Evolutionary conservation across 2,113 vertebrate species (phyloP).

Genomic region (Eurystomus gularis): DNA sequence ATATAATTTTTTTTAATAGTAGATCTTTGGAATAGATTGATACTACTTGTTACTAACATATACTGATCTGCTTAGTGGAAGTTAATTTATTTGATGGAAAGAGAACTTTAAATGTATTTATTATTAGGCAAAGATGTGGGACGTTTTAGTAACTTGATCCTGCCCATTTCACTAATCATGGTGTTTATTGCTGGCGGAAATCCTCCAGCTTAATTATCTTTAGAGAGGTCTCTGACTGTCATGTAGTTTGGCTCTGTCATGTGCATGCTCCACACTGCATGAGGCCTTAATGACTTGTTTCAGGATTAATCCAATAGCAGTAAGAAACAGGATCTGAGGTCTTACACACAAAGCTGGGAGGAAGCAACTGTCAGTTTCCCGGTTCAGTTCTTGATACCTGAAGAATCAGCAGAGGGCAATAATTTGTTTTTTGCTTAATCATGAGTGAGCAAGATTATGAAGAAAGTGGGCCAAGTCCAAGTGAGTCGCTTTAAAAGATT

Average conservation of each 20-base stretch:
- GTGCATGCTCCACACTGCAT: conserved; percentile 26
- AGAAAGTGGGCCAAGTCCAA: conserved; percentile 19
- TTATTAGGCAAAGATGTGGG: neutral
- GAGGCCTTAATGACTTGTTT: conserved; percentile 57
- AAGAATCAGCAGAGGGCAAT: neutral
- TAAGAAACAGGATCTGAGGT: conserved; percentile 63
- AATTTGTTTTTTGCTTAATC: conserved; percentile 8
- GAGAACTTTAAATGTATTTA: neutral
- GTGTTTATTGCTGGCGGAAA: conserved; percentile 41
- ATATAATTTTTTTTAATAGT: neutral
- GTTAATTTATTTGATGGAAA: neutral
- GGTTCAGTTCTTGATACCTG: neutral
- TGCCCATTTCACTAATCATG: neutral
- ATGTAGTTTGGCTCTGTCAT: conserved; percentile 35
- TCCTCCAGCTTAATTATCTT: conserved; percentile 37
- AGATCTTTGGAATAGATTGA: neutral
- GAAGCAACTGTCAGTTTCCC: conserved; percentile 29
- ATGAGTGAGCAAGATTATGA: conserved; percentile 64
- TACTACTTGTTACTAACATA: neutral
- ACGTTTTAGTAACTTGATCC: neutral
- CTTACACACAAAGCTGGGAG: conserved; percentile 47
- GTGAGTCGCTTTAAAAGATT: conserved; percentile 51
- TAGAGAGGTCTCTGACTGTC: neutral
- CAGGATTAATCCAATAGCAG: conserved; percentile 60
- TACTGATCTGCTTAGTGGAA: neutral